These are phyloP conservation scores for Chrysemys picta DNA, from an alignment of 2,113 vertebrate species.

Conservation along the genomic window DNA sequence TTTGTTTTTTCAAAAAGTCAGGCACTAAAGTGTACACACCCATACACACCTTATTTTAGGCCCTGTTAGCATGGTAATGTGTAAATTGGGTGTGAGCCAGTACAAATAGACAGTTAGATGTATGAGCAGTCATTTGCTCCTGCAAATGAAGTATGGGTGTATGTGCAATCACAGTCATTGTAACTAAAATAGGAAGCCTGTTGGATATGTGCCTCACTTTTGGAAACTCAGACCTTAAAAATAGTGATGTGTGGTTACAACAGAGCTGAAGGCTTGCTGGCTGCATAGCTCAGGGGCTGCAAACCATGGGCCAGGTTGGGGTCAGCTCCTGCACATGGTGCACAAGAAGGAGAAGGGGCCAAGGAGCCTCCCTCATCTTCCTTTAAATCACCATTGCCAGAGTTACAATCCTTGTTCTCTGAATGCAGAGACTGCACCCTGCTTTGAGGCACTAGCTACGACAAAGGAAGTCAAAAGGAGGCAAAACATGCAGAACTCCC, in stretches of 20 bases:
- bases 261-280: background rate
- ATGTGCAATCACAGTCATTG: background rate
- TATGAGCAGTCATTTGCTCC: background rate
- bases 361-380: background rate
- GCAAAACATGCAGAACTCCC: background rate
- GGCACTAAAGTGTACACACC: background rate
- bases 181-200: background rate
- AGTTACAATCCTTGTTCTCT: background rate
- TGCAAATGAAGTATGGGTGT: accelerated
- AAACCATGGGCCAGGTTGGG: background rate
- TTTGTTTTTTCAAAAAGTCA: background rate
- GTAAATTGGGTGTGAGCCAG: background rate
- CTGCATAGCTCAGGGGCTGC: background rate
- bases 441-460: background rate
- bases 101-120: background rate
- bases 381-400: background rate
- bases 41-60: background rate
- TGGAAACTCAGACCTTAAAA: background rate
- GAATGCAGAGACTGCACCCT: background rate
- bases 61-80: accelerated
- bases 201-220: background rate
- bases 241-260: background rate
- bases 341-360: background rate
- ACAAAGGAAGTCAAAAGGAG: background rate
- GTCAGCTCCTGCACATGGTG: background rate